Evolutionary conservation across 2,797 vertebrate genomes (phyloP).

Genomic region (Hypotaenidia okinawae): DNA sequence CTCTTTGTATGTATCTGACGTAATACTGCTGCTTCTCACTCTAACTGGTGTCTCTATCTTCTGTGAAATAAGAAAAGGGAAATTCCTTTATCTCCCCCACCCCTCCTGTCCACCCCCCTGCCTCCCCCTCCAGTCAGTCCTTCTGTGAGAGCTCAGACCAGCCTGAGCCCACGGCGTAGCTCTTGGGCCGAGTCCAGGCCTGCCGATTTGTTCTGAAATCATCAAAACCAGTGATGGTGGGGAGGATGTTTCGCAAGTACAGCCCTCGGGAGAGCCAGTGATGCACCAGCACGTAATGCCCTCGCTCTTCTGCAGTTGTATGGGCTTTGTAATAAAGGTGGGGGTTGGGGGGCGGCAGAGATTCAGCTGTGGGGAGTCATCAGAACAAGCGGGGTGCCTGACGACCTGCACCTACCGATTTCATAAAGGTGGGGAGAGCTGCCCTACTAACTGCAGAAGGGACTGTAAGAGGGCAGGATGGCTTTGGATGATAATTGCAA

Average conservation of each 20-base stretch:
- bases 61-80: slow-evolving; percentile 38
- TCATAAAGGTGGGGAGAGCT: neutral
- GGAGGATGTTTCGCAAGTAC: neutral
- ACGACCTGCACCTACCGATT: neutral
- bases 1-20: slow-evolving; percentile 97
- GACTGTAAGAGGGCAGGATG: neutral
- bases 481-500: neutral
- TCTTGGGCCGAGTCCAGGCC: neutral
- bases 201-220: neutral
- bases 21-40: slow-evolving; percentile 75
- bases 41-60: slow-evolving; percentile 70
- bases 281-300: neutral
- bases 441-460: neutral
- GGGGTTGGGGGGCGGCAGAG: too few relatives aligned
- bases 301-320: neutral
- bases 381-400: neutral
- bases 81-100: slow-evolving; percentile 1
- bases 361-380: neutral
- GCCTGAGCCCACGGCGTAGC: neutral
- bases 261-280: neutral
- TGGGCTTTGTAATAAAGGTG: neutral
- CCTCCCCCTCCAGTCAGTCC: neutral
- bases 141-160: neutral
- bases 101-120: neutral
- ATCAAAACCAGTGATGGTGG: neutral